These are phyloP conservation scores for Thryonomys swinderianus DNA, from an alignment of 2,113 vertebrate genomes.

Conservation along the genomic window DNA sequence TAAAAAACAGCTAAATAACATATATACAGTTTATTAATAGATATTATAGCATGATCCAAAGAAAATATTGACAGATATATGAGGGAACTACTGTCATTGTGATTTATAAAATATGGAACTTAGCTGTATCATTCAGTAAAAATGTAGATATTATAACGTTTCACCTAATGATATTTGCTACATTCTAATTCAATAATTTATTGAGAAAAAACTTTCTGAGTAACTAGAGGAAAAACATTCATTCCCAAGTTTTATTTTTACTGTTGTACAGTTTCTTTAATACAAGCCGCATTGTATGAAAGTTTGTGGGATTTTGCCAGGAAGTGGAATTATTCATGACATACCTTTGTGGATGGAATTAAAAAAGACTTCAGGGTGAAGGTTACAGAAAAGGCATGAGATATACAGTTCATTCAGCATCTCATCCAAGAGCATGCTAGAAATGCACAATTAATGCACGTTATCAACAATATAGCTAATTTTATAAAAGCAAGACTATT, in stretches of 20 bases:
- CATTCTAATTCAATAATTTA: not conserved
- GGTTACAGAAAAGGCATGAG: not conserved
- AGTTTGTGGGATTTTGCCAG: not conserved
- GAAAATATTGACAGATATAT: not conserved
- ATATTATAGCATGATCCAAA: not conserved
- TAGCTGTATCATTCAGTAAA: not conserved
- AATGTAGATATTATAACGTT: not conserved
- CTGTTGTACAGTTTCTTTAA: not conserved
- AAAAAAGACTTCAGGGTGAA: not conserved
- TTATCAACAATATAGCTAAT: not conserved
- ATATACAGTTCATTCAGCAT: not conserved
- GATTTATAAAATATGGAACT: not conserved
- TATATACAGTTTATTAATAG: not conserved
- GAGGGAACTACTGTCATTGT: not conserved
- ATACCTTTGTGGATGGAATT: not conserved
- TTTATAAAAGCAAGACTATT: slow-evolving; percentile 20
- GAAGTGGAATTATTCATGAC: slow-evolving; percentile 31
- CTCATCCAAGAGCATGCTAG: not conserved
- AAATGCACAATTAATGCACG: not conserved
- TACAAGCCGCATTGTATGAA: not conserved
- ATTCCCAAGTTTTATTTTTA: slow-evolving; percentile 23
- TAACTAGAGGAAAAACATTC: not conserved
- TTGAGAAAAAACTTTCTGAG: not conserved
- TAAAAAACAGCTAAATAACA: slow-evolving; percentile 21
- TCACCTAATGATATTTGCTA: not conserved